phyloP scores from a whole-genome alignment of 2,888 invertebrate genomes.

The Acheta domesticus region DNA sequence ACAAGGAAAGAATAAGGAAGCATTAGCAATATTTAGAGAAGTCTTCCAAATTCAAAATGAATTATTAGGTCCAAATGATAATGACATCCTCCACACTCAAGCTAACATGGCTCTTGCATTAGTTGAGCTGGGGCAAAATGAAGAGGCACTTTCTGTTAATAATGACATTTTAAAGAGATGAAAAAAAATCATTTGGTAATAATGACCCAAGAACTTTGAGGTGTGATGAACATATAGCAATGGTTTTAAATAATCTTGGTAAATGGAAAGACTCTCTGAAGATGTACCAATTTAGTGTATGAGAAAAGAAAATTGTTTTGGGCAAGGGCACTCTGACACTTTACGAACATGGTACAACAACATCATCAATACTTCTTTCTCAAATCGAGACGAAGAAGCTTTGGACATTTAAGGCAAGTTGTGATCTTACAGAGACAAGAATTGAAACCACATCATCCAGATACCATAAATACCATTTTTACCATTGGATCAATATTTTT shows the following conservation, averaged over 20 bases:
- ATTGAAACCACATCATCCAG: slow-evolving; percentile 20
- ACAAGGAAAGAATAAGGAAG: slow-evolving; percentile 35
- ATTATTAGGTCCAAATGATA: slow-evolving; percentile 35
- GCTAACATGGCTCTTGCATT: slow-evolving; percentile 36
- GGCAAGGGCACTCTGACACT: slow-evolving; percentile 30
- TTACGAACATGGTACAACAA: slow-evolving; percentile 31
- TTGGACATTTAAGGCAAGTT: neutral
- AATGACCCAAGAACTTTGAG: slow-evolving; percentile 23
- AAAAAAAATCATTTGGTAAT: slow-evolving; percentile 25
- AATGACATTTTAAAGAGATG: slow-evolving; percentile 30
- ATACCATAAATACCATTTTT: neutral
- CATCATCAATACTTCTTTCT: slow-evolving; percentile 26
- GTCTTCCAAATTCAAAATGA: slow-evolving; percentile 34
- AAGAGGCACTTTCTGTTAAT: slow-evolving; percentile 35
- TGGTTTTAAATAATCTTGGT: slow-evolving; percentile 33
- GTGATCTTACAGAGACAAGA: neutral
- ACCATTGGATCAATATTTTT: slow-evolving; percentile 25
- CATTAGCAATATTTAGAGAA: slow-evolving; percentile 34
- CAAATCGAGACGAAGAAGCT: neutral
- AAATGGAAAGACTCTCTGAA: slow-evolving; percentile 36
- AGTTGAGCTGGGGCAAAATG: slow-evolving; percentile 31
- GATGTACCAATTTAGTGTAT: slow-evolving; percentile 31
- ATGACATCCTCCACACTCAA: slow-evolving; percentile 34
- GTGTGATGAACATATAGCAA: slow-evolving; percentile 33
- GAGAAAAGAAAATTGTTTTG: slow-evolving; percentile 21